Percentiles rank a stretch among this genome's conserved stretches.
These are phyloP conservation scores for Labia minor DNA, from an alignment of 2,888 invertebrate species.

Conservation along the genomic window DNA sequence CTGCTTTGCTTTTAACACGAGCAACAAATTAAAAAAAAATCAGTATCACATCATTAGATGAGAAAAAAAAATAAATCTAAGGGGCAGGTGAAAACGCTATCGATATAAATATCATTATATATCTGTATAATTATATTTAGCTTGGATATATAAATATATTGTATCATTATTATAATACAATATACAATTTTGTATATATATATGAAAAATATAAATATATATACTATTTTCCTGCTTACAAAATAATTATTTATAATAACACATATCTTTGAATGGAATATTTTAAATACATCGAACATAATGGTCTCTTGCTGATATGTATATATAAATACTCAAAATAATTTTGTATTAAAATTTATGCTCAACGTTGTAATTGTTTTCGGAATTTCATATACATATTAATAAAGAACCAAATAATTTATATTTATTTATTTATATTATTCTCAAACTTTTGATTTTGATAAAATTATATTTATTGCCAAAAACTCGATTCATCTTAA, in stretches of 20 bases:
- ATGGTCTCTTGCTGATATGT: too few relatives aligned
- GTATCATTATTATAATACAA: neutral
- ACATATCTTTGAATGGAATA: neutral
- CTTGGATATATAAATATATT: neutral
- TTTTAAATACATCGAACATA: neutral
- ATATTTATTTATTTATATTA: too few relatives aligned
- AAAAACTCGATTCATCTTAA: too few relatives aligned
- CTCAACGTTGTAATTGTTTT: neutral
- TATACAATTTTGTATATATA: neutral
- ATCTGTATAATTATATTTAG: neutral
- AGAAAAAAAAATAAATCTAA: neutral
- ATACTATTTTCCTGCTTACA: neutral
- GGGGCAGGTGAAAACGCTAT: slow-evolving; percentile 7
- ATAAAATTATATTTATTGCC: too few relatives aligned
- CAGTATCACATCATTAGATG: neutral
- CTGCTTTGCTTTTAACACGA: neutral
- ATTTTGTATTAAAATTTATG: neutral
- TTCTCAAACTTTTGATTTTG: too few relatives aligned
- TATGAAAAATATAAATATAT: neutral
- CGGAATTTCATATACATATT: neutral
- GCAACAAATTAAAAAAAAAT: neutral
- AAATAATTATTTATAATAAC: neutral
- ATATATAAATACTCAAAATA: too few relatives aligned
- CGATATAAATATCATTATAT: neutral
- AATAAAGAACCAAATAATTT: too few relatives aligned